These are phyloP conservation scores for Mormyrops boulengeri DNA, from an alignment of 2,797 vertebrate species.

Conservation along the genomic window DNA sequence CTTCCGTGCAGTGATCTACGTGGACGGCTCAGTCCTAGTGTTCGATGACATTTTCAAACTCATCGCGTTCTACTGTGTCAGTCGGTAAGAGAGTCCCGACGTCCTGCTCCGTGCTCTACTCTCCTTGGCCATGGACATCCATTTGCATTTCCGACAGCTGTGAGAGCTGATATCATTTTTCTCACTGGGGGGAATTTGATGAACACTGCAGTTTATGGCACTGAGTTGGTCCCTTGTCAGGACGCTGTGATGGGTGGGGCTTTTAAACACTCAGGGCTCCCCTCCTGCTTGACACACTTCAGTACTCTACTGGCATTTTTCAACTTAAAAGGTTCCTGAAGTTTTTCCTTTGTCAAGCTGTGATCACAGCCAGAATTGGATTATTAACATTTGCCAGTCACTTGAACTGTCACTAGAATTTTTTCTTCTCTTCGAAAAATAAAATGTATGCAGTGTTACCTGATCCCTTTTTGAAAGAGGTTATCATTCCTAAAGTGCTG, in stretches of 20 bases:
- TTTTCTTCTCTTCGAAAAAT: not conserved
- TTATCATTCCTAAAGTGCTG: not conserved
- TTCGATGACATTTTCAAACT: slow-evolving; percentile 95
- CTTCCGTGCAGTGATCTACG: slow-evolving; percentile 68
- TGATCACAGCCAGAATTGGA: not conserved
- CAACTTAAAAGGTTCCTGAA: not conserved
- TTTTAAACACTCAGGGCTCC: not conserved
- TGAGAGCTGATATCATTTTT: not conserved
- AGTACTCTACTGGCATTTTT: not conserved
- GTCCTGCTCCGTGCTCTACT: not conserved
- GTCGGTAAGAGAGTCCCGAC: slow-evolving; percentile 71
- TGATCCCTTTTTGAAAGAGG: not conserved
- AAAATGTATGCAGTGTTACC: not conserved
- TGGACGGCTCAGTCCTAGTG: slow-evolving; percentile 82
- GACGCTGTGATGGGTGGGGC: not conserved
- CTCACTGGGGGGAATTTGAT: not conserved
- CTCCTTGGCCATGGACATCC: not conserved
- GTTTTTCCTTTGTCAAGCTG: not conserved
- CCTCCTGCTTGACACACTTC: not conserved
- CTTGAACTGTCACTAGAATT: not conserved
- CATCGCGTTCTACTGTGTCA: slow-evolving; percentile 84
- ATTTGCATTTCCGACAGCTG: not conserved
- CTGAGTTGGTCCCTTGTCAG: not conserved
- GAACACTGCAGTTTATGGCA: not conserved
- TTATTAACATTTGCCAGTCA: not conserved